Percentiles rank a stretch among this genome's conserved stretches.
Conservation (phyloP, 1,140 invertebrate species). For the Melipona quadrifasciata region DNA sequence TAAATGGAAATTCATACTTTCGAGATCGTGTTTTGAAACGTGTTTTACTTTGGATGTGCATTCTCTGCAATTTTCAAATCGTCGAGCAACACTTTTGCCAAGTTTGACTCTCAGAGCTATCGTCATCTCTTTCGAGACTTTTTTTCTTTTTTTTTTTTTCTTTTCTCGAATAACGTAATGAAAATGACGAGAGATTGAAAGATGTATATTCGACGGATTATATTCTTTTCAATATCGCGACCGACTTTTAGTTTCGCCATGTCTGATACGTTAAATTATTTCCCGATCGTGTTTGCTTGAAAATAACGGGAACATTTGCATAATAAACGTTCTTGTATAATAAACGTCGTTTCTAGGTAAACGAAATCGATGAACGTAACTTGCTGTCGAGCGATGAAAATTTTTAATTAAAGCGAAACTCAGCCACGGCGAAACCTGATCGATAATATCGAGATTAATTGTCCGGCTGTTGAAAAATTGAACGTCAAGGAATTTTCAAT, state of each 20-base stretch:
- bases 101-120: not conserved
- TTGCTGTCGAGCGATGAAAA: not conserved
- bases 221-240: not conserved
- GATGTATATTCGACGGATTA: not conserved
- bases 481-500: not conserved
- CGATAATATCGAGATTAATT: not conserved
- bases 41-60: too few relatives aligned
- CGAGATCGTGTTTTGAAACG: too few relatives aligned
- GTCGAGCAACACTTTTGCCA: not conserved
- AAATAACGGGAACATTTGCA: not conserved
- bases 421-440: not conserved
- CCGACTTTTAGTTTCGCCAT: not conserved
- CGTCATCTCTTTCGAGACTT: not conserved
- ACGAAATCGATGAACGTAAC: not conserved
- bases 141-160: not conserved
- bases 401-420: not conserved
- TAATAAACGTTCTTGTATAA: not conserved
- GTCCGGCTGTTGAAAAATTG: not conserved
- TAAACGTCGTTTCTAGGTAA: not conserved
- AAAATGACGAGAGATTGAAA: not conserved
- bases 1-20: too few relatives aligned
- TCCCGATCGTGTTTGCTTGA: not conserved
- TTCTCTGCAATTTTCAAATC: too few relatives aligned
- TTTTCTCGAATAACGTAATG: not conserved
- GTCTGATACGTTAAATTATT: not conserved